Evolutionary conservation across 2,797 vertebrate species (phyloP), one percentile per base, ranked within the genome.

Genomic region (Harpagifer antarcticus): DNA sequence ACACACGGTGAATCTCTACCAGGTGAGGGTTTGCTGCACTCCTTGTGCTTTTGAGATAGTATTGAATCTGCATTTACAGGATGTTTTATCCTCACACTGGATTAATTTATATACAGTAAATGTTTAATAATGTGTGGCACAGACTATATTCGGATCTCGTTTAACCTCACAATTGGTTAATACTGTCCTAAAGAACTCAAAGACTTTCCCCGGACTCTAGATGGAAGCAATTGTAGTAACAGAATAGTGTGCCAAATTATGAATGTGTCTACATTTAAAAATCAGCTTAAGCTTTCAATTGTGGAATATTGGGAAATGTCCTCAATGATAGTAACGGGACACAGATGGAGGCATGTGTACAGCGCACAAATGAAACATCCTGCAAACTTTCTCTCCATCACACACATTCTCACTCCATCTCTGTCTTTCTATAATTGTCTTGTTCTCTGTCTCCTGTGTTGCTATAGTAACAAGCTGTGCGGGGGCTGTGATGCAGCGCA

Each of bases 381-480:
- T 43, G 7, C 57, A 77, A 86, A 88, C 83, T 86, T 78, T 74
- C 60, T 60, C 65, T 78, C 47, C 49, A 59, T 71, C 65, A 72
- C 58, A 55, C 47, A 63, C 63, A n/a, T 49, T 68, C 76, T 76
- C 59, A 48, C 59, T 71, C 63, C 5, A 48, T 87, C 78, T 83
- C 82, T 73, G 78, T 76, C 78, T 83, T 79, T 86, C 83, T 78
- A 44, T 83, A 69, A 86, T 82, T 84, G 86, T 74, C 80, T 81
- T 55, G 58, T 68, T 61, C 82, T 85, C 82, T 31, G 69, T 85
- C 88, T 84, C 74, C 80, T 68, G 61, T 82, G 91, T 94, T 94
- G 89, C 90, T 68, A 88, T 94, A 87, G 93, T 86, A 92, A 93
- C 92, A 87, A 83, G 89, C 88, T 55, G 87, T 89, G 92, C 76